A percentile compares a stretch with the other conserved stretches of the same genome.
Evolutionary conservation across 1,140 invertebrate genomes (phyloP).

Genomic region (Diorhabda sublineata): DNA sequence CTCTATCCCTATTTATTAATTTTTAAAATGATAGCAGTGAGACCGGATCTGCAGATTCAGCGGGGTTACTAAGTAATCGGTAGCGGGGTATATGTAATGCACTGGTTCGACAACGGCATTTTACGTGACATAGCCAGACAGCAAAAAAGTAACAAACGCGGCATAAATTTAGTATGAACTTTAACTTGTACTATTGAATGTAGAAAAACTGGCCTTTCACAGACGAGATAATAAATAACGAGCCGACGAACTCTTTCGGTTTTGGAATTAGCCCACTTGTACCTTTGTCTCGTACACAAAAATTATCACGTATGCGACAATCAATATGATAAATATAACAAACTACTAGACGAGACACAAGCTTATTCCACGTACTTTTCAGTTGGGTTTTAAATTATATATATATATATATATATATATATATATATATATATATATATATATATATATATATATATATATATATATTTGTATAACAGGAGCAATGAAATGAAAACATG

Average conservation of each 20-base stretch:
- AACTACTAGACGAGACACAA: no score
- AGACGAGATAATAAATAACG: constrained; percentile 13
- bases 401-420: no score
- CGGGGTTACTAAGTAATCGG: background rate
- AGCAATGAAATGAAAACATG: no score
- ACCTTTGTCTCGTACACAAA: background rate
- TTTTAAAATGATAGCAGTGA: no score
- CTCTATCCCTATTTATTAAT: no score
- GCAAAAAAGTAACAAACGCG: constrained; percentile 40
- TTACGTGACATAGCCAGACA: constrained; percentile 37
- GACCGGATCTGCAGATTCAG: background rate
- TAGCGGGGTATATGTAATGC: background rate
- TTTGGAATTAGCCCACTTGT: background rate
- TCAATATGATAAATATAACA: no score
- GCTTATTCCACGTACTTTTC: no score
- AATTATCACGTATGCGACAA: background rate
- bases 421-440: no score
- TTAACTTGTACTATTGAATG: constrained; percentile 44
- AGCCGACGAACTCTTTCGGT: background rate
- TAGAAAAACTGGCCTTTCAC: constrained; percentile 42
- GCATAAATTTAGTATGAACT: constrained; percentile 43
- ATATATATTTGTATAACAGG: no score
- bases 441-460: no score
- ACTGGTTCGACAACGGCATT: constrained; percentile 19
- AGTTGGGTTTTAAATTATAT: no score